Conservation (phyloP, 1,140 invertebrate genomes). For the Cephus cinctus region DNA sequence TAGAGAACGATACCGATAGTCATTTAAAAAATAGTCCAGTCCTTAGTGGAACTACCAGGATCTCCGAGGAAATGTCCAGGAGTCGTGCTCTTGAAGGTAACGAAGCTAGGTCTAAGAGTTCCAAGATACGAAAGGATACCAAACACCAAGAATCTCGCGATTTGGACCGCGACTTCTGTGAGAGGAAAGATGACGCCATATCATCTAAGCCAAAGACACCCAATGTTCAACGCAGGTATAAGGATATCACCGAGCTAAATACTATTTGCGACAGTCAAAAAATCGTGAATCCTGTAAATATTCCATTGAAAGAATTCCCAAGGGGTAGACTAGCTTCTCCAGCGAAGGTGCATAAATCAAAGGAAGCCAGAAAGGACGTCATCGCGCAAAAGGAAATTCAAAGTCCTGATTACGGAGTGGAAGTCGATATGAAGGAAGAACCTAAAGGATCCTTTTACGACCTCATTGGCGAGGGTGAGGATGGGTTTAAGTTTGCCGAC, state of each 20-base stretch:
- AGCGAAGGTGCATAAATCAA: constrained; percentile 32
- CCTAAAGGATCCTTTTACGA: constrained; percentile 45
- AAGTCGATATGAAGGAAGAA: constrained; percentile 38
- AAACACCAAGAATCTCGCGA: constrained; percentile 14
- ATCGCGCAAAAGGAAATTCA: constrained; percentile 40
- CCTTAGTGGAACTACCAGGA: not conserved
- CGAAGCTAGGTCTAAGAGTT: too few species aligned
- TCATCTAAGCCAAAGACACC: constrained; percentile 23
- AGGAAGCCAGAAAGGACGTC: constrained; percentile 18
- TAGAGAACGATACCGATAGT: constrained; percentile 17
- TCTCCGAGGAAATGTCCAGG: not conserved
- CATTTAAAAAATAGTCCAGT: not conserved
- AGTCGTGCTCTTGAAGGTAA: not conserved
- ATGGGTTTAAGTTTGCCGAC: constrained; percentile 55
- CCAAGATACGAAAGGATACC: not conserved
- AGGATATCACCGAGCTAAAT: constrained; percentile 33
- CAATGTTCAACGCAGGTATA: constrained; percentile 28
- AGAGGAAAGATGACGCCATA: constrained; percentile 21
- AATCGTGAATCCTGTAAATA: constrained; percentile 24
- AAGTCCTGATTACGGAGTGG: constrained; percentile 39
- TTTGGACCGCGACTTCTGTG: constrained; percentile 20
- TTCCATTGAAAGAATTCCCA: constrained; percentile 40
- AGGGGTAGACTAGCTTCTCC: constrained; percentile 37
- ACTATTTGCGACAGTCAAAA: constrained; percentile 18
- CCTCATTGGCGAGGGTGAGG: constrained; percentile 44